Conservation (phyloP, 2,888 invertebrate genomes). For the Zygaena filipendulae region DNA sequence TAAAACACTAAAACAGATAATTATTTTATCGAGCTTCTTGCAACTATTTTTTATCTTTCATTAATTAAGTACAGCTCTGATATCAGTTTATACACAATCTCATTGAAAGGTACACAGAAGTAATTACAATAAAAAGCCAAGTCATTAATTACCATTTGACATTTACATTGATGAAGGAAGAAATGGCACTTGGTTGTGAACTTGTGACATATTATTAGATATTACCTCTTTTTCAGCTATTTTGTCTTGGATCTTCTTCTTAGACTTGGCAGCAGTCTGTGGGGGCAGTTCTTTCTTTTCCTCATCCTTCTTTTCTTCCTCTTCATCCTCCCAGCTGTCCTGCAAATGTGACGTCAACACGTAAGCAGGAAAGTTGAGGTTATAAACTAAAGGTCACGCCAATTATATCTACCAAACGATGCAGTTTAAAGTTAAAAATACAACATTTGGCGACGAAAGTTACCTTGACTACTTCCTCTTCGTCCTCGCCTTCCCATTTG, state of each 20-base stretch:
- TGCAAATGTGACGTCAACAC: slow-evolving; percentile 66
- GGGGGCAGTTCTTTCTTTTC: slow-evolving; percentile 73
- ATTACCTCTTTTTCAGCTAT: slow-evolving; percentile 90
- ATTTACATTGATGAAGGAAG: too few species aligned
- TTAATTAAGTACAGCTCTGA: too few species aligned
- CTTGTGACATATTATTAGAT: too few species aligned
- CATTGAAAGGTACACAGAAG: too few species aligned
- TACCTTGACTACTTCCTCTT: slow-evolving; percentile 88
- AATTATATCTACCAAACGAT: slow-evolving; percentile 10
- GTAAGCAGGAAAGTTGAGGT: slow-evolving; percentile 47
- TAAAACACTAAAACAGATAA: too few species aligned
- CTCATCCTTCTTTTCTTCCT: slow-evolving; percentile 83
- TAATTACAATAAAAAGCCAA: too few species aligned
- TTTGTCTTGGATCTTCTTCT: slow-evolving; percentile 81
- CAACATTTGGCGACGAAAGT: not conserved
- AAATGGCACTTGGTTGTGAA: too few species aligned
- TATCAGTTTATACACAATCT: too few species aligned
- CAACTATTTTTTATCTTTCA: too few species aligned
- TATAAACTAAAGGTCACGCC: slow-evolving; percentile 26
- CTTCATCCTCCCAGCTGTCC: slow-evolving; percentile 96
- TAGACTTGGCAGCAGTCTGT: slow-evolving; percentile 73
- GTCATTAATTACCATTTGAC: too few species aligned
- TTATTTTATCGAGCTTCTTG: too few species aligned
- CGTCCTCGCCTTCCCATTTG: slow-evolving; percentile 92
- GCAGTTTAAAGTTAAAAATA: not conserved